These are phyloP conservation scores for Thripadectes ignobilis DNA, from an alignment of 2,797 vertebrate species.

Conservation along the genomic window DNA sequence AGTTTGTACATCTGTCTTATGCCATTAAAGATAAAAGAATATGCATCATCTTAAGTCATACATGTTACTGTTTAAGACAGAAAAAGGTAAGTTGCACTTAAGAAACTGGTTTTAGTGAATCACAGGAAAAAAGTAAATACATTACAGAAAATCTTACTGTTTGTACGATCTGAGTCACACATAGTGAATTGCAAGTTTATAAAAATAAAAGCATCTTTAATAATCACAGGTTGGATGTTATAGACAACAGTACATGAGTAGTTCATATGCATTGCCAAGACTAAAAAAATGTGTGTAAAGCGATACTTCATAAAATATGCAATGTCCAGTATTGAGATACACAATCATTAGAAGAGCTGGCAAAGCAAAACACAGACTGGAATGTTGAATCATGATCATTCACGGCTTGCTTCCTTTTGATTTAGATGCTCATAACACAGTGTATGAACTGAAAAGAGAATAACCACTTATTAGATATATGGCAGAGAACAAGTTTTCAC, in stretches of 20 bases:
- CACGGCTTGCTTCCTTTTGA: background rate
- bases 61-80: background rate
- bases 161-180: background rate
- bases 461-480: background rate
- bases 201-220: constrained; percentile 40
- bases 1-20: background rate
- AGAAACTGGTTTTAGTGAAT: background rate
- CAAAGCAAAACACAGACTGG: constrained; percentile 29
- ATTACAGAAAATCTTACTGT: background rate
- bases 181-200: constrained; percentile 22
- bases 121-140: background rate
- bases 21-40: background rate
- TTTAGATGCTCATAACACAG: constrained; percentile 79
- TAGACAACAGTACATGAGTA: background rate
- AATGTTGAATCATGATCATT: background rate
- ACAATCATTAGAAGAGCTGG: background rate
- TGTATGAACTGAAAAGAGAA: constrained; percentile 79
- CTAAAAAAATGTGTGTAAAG: constrained; percentile 26
- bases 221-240: background rate
- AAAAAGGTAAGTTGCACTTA: background rate
- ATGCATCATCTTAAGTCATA: background rate
- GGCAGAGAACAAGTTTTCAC: background rate
- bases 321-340: background rate
- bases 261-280: constrained; percentile 51
- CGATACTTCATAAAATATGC: background rate